Evolutionary conservation across 30 jellyfish, hydroid and myxozoan genomes (phyloP).

Genomic region (Hydractinia echinata): DNA sequence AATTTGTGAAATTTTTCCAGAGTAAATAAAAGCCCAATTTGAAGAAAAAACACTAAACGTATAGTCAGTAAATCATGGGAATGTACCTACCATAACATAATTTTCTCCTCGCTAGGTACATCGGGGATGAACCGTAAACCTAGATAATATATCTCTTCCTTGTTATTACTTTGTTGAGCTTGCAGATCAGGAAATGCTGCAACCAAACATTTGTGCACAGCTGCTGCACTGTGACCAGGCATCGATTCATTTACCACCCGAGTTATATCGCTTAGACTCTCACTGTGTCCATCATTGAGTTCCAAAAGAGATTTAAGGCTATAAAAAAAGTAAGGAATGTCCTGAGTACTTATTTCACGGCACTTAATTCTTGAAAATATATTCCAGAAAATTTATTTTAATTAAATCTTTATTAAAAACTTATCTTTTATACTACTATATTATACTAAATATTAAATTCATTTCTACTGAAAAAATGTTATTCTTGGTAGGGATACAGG

Average conservation of each 20-base stretch:
- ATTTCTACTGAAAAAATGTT: too few relatives aligned
- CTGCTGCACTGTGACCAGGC: slow-evolving; percentile 14
- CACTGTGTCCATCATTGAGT: slow-evolving; percentile 4
- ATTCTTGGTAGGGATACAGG: too few relatives aligned
- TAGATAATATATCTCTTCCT: not conserved
- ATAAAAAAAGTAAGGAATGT: not conserved
- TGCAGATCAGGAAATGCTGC: not conserved
- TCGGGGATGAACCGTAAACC: not conserved
- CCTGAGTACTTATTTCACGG: too few relatives aligned
- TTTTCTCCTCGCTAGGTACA: not conserved
- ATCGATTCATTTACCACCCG: not conserved
- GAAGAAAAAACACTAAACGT: not conserved
- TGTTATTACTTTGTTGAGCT: slow-evolving; percentile 12
- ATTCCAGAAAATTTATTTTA: too few relatives aligned
- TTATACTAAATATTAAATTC: too few relatives aligned
- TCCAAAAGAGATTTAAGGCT: slow-evolving; percentile 23
- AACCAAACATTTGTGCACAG: slow-evolving; percentile 1
- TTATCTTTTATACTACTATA: too few relatives aligned
- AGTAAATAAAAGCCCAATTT: not conserved
- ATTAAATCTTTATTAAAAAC: too few relatives aligned
- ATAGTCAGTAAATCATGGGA: not conserved
- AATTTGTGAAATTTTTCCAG: not conserved
- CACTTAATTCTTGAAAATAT: too few relatives aligned
- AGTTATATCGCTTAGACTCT: slow-evolving; percentile 11
- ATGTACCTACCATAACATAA: not conserved